Conservation (phyloP, 2,113 vertebrate genomes). For the Ondatra zibethicus region DNA sequence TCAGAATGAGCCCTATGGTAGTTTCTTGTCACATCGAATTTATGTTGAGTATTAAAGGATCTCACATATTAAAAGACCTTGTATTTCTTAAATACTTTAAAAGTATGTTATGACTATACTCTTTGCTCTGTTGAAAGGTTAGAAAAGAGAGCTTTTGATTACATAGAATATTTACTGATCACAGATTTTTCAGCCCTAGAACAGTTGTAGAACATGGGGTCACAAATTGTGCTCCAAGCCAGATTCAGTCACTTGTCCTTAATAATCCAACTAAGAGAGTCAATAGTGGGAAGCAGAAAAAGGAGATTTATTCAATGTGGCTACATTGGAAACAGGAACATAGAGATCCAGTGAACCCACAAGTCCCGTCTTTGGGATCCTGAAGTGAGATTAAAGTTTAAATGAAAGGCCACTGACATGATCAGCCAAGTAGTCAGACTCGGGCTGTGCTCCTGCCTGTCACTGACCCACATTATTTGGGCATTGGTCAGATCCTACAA, state of each 20-base stretch:
- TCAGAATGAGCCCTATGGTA: neutral
- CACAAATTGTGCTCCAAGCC: neutral
- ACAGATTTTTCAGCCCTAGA: neutral
- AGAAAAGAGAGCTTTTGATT: constrained; percentile 5
- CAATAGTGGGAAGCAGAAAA: neutral
- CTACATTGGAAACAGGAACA: neutral
- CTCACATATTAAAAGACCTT: neutral
- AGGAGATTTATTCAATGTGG: neutral
- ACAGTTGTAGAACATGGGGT: neutral
- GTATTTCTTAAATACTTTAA: constrained; percentile 42
- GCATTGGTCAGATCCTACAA: neutral
- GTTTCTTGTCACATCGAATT: neutral
- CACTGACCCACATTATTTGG: neutral
- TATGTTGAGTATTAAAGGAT: neutral
- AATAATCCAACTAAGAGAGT: neutral
- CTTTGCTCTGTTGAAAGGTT: constrained; percentile 16
- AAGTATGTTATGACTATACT: neutral
- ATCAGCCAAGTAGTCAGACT: neutral
- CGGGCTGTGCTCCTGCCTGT: neutral
- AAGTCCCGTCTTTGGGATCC: neutral
- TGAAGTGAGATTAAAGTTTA: neutral
- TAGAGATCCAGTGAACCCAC: neutral
- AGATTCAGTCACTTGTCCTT: neutral
- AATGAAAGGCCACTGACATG: neutral
- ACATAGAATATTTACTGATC: neutral